These are phyloP conservation scores for Symphodus melops DNA, from an alignment of 2,113 vertebrate genomes.

Conservation along the genomic window DNA sequence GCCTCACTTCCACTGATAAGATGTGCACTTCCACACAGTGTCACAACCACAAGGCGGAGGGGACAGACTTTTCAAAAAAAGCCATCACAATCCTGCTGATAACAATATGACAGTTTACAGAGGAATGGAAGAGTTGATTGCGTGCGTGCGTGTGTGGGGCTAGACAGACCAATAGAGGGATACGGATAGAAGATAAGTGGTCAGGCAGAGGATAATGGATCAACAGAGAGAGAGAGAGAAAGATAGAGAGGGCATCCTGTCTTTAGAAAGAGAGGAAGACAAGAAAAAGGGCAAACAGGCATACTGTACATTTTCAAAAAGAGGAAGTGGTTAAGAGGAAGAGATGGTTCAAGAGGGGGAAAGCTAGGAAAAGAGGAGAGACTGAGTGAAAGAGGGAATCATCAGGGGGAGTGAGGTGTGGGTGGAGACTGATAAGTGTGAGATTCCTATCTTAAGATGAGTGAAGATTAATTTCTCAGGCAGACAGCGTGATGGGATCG, in stretches of 20 bases:
- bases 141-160: constrained; percentile 23
- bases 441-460: constrained; percentile 70
- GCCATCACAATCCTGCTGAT: constrained; percentile 44
- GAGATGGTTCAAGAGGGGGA: background rate
- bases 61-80: constrained; percentile 28
- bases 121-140: constrained; percentile 50
- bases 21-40: constrained; percentile 24
- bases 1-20: constrained; percentile 39
- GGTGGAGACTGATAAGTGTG: constrained; percentile 57
- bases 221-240: constrained; percentile 15
- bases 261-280: constrained; percentile 12
- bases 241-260: constrained; percentile 19
- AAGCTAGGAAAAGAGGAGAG: background rate
- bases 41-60: constrained; percentile 35
- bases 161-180: constrained; percentile 47
- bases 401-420: constrained; percentile 9
- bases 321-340: constrained; percentile 2
- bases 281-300: background rate
- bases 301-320: constrained; percentile 23
- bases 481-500: constrained; percentile 62
- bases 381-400: constrained; percentile 13
- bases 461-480: constrained; percentile 75
- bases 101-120: constrained; percentile 65
- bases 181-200: constrained; percentile 57
- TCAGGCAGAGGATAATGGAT: constrained; percentile 50